Evolutionary conservation across 2,113 vertebrate genomes (phyloP), one percentile per base, ranked within the genome.

Genomic region (Laterallus jamaicensis): DNA sequence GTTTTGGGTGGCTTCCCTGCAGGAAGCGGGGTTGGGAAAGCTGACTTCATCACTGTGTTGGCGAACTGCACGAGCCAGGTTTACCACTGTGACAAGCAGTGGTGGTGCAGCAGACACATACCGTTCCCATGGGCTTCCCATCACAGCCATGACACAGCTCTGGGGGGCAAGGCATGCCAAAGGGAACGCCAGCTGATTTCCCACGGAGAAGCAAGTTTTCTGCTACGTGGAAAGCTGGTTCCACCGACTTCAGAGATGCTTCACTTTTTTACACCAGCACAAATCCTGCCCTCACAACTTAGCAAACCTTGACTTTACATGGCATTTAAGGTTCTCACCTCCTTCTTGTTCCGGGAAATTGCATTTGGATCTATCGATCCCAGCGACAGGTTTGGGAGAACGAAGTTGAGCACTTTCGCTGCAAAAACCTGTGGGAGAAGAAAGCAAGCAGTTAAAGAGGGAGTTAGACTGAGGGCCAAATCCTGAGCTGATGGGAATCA

Each of bases 391-490:
- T 98, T 99, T 44, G 99, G 99, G 91, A 99, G 86, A 96, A 99
- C 95, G 7, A 99, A 97, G 97, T 98, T 99, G 92, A 99, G 97
- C 40, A 99, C 90, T 98, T 99, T 99, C 0, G 99, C 99, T 58
- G 99, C 73, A 50, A 99, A 99, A 96, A 99, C 97, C 99, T 99
- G 94, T 91, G 90, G 94, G 63, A 96, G 67, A 95, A 49, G 50
- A 94, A 96, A 91, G 20, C 22, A 59, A 62, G 21, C 11, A 29
- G 63, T 94, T 88, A 90, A 62, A 80, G 50, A 69, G 19, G 9
- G 70, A 35, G 50, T 67, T 59, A 60, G 69, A 74, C 28, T 31
- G 66, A 81, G 32, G 77, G 10, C 11, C 31, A 75, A 37, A 77
- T 76, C 50, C 52, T 62, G 52, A 82, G 31, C 55, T 90, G 84